phyloP scores from a whole-genome alignment of 2,888 invertebrate species.

The Gastrophysa polygoni region DNA sequence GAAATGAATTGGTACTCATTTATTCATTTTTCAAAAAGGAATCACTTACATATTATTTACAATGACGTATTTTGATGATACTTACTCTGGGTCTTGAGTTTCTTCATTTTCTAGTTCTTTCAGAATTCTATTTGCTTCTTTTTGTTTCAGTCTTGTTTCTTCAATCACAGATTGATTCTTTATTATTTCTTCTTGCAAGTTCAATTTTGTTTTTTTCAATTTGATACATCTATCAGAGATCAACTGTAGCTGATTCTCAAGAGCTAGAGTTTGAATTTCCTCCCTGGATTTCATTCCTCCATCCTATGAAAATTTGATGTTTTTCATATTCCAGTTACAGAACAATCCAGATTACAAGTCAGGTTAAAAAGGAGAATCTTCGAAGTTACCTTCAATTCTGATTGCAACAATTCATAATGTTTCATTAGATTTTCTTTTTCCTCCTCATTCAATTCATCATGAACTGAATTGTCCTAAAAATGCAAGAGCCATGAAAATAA shows the following conservation, averaged over 20 bases:
- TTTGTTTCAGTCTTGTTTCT: constrained; percentile 50
- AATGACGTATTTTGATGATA: no score
- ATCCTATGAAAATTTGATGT: constrained; percentile 39
- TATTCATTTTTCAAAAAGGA: no score
- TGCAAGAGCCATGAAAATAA: constrained; percentile 9
- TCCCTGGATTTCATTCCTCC: constrained; percentile 50
- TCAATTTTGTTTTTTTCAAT: constrained; percentile 61
- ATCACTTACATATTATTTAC: no score
- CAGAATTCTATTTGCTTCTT: constrained; percentile 57
- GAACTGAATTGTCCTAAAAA: constrained; percentile 47
- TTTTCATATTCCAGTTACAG: no score
- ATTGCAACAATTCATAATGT: constrained; percentile 75
- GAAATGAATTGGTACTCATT: neutral
- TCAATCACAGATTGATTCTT: constrained; percentile 38
- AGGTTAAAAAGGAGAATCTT: neutral
- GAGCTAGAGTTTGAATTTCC: constrained; percentile 45
- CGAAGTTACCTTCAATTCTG: constrained; percentile 70
- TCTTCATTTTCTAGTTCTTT: constrained; percentile 59
- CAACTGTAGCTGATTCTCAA: constrained; percentile 51
- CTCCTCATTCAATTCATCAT: constrained; percentile 61
- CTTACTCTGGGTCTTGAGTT: constrained; percentile 62
- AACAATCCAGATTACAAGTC: no score
- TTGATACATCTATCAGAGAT: constrained; percentile 58
- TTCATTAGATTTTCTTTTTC: constrained; percentile 70
- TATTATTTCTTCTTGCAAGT: constrained; percentile 56